Percentiles rank a stretch among this genome's conserved stretches.
Conservation (phyloP, 2,113 vertebrate species). For the Pollachius pollachius region DNA sequence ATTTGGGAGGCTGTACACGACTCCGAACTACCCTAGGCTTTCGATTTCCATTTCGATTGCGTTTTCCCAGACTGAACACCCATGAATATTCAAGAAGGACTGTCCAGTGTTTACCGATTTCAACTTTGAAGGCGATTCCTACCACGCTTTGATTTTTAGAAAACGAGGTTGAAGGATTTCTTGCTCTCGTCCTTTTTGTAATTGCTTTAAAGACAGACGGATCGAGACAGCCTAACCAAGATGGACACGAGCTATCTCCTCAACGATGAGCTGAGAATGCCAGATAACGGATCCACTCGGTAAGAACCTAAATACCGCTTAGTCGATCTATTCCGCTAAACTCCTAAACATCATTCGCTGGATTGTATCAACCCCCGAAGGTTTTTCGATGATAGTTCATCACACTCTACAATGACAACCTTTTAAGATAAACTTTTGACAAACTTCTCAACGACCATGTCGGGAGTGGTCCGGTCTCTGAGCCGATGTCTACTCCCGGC, state of each 20-base stretch:
- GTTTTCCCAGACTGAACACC: no score
- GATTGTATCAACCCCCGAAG: neutral
- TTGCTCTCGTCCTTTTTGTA: neutral
- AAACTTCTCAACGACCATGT: slow-evolving; percentile 70
- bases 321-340: no score
- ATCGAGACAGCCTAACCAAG: slow-evolving; percentile 36
- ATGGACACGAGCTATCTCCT: slow-evolving; percentile 54
- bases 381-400: neutral
- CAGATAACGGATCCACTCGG: slow-evolving; percentile 26
- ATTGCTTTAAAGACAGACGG: neutral
- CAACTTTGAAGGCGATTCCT: no score
- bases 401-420: slow-evolving; percentile 52
- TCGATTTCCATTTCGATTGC: slow-evolving; percentile 21
- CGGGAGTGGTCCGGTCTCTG: slow-evolving; percentile 87
- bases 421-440: slow-evolving; percentile 38
- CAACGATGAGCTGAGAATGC: slow-evolving; percentile 18
- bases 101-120: neutral
- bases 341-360: neutral
- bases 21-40: slow-evolving; percentile 19
- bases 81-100: neutral
- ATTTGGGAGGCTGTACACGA: no score
- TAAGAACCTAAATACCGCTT: neutral
- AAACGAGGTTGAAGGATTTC: neutral
- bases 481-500: slow-evolving; percentile 89
- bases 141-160: slow-evolving; percentile 39